Conservation (phyloP, 1,140 invertebrate genomes). For the Psix sp. region DNA sequence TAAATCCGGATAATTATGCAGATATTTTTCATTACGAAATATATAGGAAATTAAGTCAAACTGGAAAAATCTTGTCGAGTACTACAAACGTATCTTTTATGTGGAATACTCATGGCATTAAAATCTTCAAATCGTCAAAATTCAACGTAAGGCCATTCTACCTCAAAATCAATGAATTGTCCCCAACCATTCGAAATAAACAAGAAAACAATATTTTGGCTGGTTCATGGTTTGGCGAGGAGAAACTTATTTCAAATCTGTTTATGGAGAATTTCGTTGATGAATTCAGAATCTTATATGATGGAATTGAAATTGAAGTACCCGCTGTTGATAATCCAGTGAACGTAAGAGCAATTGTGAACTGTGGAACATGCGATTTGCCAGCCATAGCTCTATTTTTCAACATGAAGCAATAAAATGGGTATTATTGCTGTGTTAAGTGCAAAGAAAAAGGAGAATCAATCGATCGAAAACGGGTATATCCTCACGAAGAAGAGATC, state of each 20-base stretch:
- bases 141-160: no score
- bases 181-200: no score
- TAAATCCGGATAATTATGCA: constrained; percentile 45
- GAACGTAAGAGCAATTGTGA: neutral
- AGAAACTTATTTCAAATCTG: no score
- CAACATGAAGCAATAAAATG: constrained; percentile 12
- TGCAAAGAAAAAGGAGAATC: neutral
- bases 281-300: no score
- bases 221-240: no score
- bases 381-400: constrained; percentile 8
- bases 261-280: no score
- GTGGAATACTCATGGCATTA: constrained; percentile 32
- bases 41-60: constrained; percentile 33
- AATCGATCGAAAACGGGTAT: no score
- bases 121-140: no score
- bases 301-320: neutral
- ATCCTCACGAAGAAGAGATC: constrained; percentile 4
- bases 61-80: constrained; percentile 18
- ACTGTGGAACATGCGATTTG: constrained; percentile 9
- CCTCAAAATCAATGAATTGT: no score
- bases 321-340: no score
- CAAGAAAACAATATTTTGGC: no score
- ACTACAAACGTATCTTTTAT: constrained; percentile 28
- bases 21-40: constrained; percentile 55
- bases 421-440: constrained; percentile 12